Evolutionary conservation across 2,113 vertebrate genomes (phyloP).

Genomic region (Ovis aries): ARS-UI_Ramb_v3.0 NC_056054.1:1106501-1107000

Average conservation of each 20-base stretch:
- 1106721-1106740: neutral
- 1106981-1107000: constrained; percentile 30
- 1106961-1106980: constrained; percentile 67
- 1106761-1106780: neutral
- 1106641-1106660: constrained; percentile 34
- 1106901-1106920: neutral
- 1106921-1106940: fast-evolving
- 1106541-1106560: fast-evolving
- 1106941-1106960: constrained; percentile 43
- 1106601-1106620: neutral
- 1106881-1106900: neutral
- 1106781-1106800: neutral
- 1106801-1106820: neutral
- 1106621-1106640: neutral
- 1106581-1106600: neutral
- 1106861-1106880: neutral
- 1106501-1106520: too few relatives aligned
- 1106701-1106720: neutral
- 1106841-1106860: neutral
- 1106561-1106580: neutral
- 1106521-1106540: neutral
- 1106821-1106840: neutral
- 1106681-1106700: neutral
- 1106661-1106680: neutral
- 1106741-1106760: neutral